Conservation (phyloP, 2,113 vertebrate species). For the Channa argus region DNA sequence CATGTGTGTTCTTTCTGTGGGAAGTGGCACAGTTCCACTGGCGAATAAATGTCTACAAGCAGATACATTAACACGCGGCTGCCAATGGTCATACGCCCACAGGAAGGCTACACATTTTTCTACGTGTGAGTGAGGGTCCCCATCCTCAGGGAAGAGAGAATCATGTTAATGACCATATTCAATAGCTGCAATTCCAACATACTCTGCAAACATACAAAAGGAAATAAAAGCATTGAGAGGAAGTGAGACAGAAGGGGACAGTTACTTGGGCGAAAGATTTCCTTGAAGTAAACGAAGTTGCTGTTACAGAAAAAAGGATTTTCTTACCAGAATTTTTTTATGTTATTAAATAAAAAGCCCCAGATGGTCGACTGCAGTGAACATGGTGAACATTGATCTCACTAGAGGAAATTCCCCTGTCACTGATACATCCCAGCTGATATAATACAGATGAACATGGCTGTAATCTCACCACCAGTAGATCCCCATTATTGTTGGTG, state of each 20-base stretch:
- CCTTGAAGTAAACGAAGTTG: neutral
- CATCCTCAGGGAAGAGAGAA: constrained; percentile 48
- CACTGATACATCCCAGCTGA: constrained; percentile 29
- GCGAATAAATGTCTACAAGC: constrained; percentile 38
- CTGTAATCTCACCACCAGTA: constrained; percentile 45
- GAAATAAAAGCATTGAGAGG: constrained; percentile 16
- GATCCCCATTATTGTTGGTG: constrained; percentile 34
- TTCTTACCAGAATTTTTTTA: neutral
- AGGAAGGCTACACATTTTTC: constrained; percentile 42
- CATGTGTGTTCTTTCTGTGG: constrained; percentile 71
- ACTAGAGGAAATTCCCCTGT: constrained; percentile 30
- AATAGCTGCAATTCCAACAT: constrained; percentile 36
- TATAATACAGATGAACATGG: constrained; percentile 41
- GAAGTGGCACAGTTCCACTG: constrained; percentile 64
- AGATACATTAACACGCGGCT: constrained; percentile 42
- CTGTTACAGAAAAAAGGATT: constrained; percentile 7
- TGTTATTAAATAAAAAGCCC: constrained; percentile 9
- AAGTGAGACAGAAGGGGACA: constrained; percentile 29
- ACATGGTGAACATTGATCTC: constrained; percentile 6
- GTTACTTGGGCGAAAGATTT: neutral
- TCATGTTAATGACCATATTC: constrained; percentile 44
- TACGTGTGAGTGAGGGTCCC: constrained; percentile 43
- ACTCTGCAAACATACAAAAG: constrained; percentile 25
- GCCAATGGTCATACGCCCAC: constrained; percentile 18
- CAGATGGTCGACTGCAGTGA: constrained; percentile 24